Evolutionary conservation across 2,888 invertebrate species (phyloP), one percentile per base, ranked within the genome.

Genomic region (Neoitamus cyanurus): DNA sequence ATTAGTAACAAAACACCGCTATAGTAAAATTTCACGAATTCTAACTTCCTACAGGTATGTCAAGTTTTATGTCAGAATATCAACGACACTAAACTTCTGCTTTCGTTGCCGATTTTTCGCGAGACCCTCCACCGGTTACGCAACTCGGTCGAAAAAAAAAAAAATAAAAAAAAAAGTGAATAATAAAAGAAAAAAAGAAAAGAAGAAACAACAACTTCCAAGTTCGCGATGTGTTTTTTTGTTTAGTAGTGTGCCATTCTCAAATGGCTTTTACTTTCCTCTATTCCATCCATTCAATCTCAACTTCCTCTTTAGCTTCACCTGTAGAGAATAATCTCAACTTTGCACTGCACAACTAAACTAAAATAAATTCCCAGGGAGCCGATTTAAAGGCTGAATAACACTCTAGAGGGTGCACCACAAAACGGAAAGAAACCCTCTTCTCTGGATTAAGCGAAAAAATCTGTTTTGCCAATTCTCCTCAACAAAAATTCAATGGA

Each of bases 81-180:
- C 58, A 20, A 58, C 11, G 9, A 58, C 58, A 58, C 25, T 31
- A 13, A 70, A 70, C 34, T 78, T 46, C 42, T 78, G 78, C 58
- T 31, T 78, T 78, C 78, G 78, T 58, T 78, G 78, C 34, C 78
- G 30, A 78, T 20, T 58, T 78, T 48, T 78, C 7, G 48, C 31
- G 34, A 78, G n/a, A 58, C 20, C 37, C 69, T 37, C 25, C 69
- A 82, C 82, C 82, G 69, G 69, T 82, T 82, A 82, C 82, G 82
- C 69, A 82, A 82, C 69, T 82, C 28, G 58, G 20, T 15, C 0
- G 15, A 3, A 20, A 58, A 20, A 2, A 25, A 48, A 20, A 48
- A 20, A 48, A 37, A 9, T 11, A 37, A 37, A 37, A 37, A 37
- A 37, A 11, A 2, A 37, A 3, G 7, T 11, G n/a, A n/a, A 13